Base-by-base conservation (phyloP, 53 echinoderm and acorn worm genomes). In the Luidia sarsii region DNA sequence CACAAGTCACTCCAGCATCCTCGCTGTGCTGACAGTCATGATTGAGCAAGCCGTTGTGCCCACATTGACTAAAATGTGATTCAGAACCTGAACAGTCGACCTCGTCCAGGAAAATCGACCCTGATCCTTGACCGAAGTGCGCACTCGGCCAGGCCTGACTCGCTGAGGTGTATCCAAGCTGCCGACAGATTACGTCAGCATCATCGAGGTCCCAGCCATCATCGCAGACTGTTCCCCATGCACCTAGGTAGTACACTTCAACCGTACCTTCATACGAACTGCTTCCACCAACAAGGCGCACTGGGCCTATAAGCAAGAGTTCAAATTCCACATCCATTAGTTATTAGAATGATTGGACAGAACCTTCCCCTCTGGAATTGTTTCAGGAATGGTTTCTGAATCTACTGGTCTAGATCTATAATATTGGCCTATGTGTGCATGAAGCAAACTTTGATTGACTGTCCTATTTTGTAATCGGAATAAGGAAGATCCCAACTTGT, bases 51-150 rank as follows among this genome's bases (percentile, higher is more conserved):
- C 65, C 71, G 14, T 13, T 20, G 71, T 87, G 64, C 1, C 8
- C 0, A 51, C 88, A 87, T 0, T 72, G 39, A 9, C 31, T 22
- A 3, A 87, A n/a, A 11, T 25, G 54, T 5, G 82, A 36, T 45
- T 87, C 88, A 33, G 38, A 27, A 20, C 88, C 88, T 14, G 18
- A 14, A 20, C 88, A 87, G 2, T 19, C 16, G 18, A 82, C 67
- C 18, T 82, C 34, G 39, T 73, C 67, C 4, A 87, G 57, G 11
- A 56, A 22, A 24, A 87, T 74, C 11, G 34, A 24, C 20, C 82
- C 82, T 10, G 68, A 51, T 8, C 88, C 88, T 55, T 57, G 43
- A 15, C 88, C 88, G 24, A 87, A 87, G 33, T 52, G 65, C 24
- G 82, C 82, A 18, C 33, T 52, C 29, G 33, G 2, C 19, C 45